Base-by-base conservation (phyloP, 2,888 invertebrate genomes). In the Conistra vaccinii region DNA sequence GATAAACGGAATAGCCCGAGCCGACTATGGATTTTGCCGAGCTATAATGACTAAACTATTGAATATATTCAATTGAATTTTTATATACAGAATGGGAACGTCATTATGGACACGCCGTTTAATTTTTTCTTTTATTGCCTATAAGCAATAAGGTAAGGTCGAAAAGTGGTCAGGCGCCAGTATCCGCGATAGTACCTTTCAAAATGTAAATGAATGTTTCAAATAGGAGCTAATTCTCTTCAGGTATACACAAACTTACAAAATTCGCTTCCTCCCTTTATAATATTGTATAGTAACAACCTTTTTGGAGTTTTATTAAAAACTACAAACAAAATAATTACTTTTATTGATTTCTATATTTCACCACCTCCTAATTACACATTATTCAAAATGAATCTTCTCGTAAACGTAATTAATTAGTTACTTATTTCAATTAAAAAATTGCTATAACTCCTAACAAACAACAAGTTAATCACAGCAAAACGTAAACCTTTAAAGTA, bases 401-500 rank as follows among this genome's bases (percentile, higher is more conserved):
- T 66, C 17, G 7, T 42, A 14, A 32, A 68, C 14, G 20, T n/a
- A 35, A 69, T 76, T n/a, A 35, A 69, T 76, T 39, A 51, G 81
- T 29, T 32, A 60, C 58, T 60, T 51, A 60, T 32, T 69, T 69
- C 45, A 70, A 63, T 65, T n/a, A 53, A 60, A 42, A 39, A 45
- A 23, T 63, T 7, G 42, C 23, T 42, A 9, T 32, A 39, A 42
- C n/a, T 57, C 42, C 68, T 17, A 5, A 66, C 20, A 69, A 75
- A 71, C 39, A 75, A 35, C 51, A 71, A 68, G 67, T 53, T 72
- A 75, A 77, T 83, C 53, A 57, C 62, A 66, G 58, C 35, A 48
- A 74, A 76, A 53, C 68, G 69, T 65, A 61, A 67, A 77, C 35
- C 60, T 66, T 62, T 62, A 69, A 70, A 71, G 53, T 69, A 80